phyloP scores from a whole-genome alignment of 2,113 vertebrate species.

The Ceratotherium simum region DNA sequence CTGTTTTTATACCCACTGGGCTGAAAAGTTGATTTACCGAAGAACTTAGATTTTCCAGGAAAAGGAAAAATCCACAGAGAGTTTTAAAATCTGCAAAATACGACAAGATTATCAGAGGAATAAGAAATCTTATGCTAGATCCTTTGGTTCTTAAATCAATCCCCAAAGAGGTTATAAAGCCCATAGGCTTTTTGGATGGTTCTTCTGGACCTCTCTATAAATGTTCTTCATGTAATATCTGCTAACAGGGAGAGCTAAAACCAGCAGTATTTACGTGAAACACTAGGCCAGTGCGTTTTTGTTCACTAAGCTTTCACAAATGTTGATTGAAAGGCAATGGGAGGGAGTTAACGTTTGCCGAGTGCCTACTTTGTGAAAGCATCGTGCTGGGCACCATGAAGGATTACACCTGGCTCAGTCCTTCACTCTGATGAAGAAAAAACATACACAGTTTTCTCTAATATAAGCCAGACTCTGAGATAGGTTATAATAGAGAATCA shows the following conservation, averaged over 20 bases:
- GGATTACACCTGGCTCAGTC: not conserved
- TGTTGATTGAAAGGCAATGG: not conserved
- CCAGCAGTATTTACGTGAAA: not conserved
- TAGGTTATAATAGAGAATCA: not conserved
- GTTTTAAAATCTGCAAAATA: conserved; percentile 68
- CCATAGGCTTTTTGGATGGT: not conserved
- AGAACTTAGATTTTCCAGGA: conserved; percentile 68
- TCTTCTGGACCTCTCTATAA: conserved; percentile 22
- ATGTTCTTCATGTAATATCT: conserved; percentile 22
- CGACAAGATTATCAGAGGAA: conserved; percentile 68
- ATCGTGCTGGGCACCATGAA: not conserved
- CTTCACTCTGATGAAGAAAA: not conserved
- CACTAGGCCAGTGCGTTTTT: not conserved
- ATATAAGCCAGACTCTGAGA: not conserved
- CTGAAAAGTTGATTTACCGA: conserved; percentile 74
- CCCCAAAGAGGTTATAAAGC: conserved; percentile 40
- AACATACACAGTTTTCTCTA: not conserved
- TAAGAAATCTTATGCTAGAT: conserved; percentile 57
- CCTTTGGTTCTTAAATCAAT: conserved; percentile 66
- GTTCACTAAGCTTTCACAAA: not conserved
- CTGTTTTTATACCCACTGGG: conserved; percentile 65
- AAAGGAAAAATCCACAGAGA: conserved; percentile 62
- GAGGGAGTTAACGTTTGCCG: not conserved
- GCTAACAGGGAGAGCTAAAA: conserved; percentile 15
- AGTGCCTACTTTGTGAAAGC: not conserved